Conservation (phyloP, 2,113 vertebrate genomes). For the Leucoraja erinaceus region DNA sequence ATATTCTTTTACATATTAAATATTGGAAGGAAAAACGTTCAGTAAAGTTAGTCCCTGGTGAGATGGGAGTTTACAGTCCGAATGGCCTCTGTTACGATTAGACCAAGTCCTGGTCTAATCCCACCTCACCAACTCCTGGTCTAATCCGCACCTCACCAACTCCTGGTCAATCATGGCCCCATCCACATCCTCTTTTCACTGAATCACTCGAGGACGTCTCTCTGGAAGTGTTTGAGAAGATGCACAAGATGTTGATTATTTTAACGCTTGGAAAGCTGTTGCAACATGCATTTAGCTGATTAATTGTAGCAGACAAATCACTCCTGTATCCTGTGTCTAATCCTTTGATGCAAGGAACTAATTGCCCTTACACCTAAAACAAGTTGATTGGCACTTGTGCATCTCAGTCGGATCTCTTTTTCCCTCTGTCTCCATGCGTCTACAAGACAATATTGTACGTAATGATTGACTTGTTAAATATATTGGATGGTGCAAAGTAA, state of each 20-base stretch:
- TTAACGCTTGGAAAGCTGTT: neutral
- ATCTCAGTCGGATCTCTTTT: neutral
- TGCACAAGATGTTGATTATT: neutral
- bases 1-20: too few species aligned
- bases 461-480: neutral
- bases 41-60: too few species aligned
- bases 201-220: neutral
- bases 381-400: neutral
- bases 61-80: too few species aligned
- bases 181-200: neutral
- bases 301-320: neutral
- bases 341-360: neutral
- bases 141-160: neutral
- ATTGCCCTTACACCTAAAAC: neutral
- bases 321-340: neutral
- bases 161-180: neutral
- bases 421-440: neutral
- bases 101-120: neutral
- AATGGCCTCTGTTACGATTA: too few species aligned
- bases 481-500: neutral
- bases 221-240: neutral
- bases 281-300: neutral
- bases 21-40: too few species aligned
- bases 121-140: neutral
- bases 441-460: neutral